Conservation (phyloP, 2,888 invertebrate species). For the Fabriciana adippe region DNA sequence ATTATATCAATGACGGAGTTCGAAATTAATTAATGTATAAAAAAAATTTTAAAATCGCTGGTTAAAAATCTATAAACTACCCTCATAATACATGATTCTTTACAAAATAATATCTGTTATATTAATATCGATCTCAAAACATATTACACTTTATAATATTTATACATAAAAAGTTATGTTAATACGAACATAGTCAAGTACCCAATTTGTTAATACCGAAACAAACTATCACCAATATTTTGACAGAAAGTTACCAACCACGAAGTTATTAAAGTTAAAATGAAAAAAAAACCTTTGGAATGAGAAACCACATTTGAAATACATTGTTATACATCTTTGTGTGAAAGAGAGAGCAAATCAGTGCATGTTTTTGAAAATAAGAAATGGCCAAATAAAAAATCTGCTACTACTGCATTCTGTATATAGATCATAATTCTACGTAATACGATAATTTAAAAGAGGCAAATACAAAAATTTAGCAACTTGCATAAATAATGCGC, state of each 20-base stretch:
- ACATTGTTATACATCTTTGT: neutral
- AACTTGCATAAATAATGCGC: neutral
- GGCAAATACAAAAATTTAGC: neutral
- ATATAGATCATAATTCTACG: slow-evolving; percentile 1
- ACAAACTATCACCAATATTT: slow-evolving; percentile 25
- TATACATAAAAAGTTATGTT: too few relatives aligned
- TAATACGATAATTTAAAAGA: neutral
- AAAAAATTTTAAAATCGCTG: too few relatives aligned
- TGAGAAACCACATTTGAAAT: slow-evolving; percentile 54
- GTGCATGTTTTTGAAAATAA: neutral
- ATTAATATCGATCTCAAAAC: too few relatives aligned
- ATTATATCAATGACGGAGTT: too few relatives aligned
- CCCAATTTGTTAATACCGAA: slow-evolving; percentile 14
- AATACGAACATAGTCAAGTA: too few relatives aligned
- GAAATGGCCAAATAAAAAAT: slow-evolving; percentile 1
- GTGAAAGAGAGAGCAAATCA: too few relatives aligned
- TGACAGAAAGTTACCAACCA: slow-evolving; percentile 44
- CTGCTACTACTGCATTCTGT: slow-evolving; percentile 6
- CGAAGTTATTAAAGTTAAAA: slow-evolving; percentile 52
- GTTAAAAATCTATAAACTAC: too few relatives aligned
- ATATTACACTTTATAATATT: too few relatives aligned
- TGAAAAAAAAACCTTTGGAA: slow-evolving; percentile 28
- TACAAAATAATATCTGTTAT: too few relatives aligned
- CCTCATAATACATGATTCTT: too few relatives aligned
- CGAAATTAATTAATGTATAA: too few relatives aligned